A percentile compares a stretch with the other conserved stretches of the same genome.
Conservation (phyloP, 2,888 invertebrate genomes). For the Uropetala carovei region DNA sequence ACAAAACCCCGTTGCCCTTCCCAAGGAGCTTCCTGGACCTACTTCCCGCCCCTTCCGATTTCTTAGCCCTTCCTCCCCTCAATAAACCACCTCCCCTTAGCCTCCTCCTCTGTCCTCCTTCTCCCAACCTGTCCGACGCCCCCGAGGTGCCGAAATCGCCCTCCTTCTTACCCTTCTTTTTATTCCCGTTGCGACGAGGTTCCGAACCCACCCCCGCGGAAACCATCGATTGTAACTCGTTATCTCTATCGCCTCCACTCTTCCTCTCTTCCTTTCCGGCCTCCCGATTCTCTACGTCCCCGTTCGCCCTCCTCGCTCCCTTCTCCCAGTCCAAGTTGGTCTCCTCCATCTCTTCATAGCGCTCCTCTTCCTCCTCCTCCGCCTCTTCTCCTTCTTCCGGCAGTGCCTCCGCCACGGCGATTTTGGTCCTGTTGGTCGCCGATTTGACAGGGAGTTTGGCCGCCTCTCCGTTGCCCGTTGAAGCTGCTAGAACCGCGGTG, state of each 20-base stretch:
- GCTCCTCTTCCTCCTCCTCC: background rate
- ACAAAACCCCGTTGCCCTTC: background rate
- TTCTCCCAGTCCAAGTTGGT: background rate
- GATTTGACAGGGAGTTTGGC: background rate
- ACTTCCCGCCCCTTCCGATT: slow-evolving; percentile 12
- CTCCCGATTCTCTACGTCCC: background rate
- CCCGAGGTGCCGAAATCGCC: background rate
- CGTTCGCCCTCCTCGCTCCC: background rate
- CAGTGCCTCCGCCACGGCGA: background rate
- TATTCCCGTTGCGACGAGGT: background rate
- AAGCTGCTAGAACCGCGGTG: too few species aligned
- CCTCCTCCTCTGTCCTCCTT: background rate
- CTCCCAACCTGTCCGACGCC: background rate
- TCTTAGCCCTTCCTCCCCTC: background rate
- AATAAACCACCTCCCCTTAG: background rate
- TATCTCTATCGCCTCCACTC: background rate
- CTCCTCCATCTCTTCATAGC: background rate
- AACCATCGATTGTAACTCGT: background rate
- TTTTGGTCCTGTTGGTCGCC: background rate
- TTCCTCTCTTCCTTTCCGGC: background rate
- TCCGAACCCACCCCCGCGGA: background rate
- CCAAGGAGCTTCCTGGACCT: background rate
- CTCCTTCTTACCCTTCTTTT: background rate
- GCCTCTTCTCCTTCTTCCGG: background rate
- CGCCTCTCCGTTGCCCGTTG: slow-evolving; percentile 27